Conservation (phyloP, 2,797 vertebrate genomes). For the Pipistrellus pipistrellus region DNA sequence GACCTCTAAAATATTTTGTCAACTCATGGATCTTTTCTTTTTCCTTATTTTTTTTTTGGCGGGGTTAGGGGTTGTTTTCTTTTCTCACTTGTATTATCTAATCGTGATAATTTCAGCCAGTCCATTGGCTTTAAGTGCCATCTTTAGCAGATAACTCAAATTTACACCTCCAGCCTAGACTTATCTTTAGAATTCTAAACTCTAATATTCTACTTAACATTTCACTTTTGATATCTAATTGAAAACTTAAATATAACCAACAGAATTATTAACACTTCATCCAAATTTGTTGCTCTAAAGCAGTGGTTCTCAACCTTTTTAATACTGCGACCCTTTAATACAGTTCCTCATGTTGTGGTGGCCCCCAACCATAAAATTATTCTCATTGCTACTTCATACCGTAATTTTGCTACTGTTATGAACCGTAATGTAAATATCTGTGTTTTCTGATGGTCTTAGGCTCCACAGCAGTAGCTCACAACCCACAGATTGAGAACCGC, state of each 20-base stretch:
- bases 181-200: slow-evolving; percentile 35
- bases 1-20: slow-evolving; percentile 30
- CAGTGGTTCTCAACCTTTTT: no score
- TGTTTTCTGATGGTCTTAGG: no score
- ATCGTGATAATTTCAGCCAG: slow-evolving; percentile 26
- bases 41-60: not conserved
- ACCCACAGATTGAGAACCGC: no score
- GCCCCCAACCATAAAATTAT: no score
- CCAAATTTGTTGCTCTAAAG: not conserved
- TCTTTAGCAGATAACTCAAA: slow-evolving; percentile 39
- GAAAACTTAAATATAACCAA: slow-evolving; percentile 11
- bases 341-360: no score
- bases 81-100: slow-evolving; percentile 26
- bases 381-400: no score
- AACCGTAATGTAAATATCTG: no score
- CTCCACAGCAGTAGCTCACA: no score
- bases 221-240: slow-evolving; percentile 20
- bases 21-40: not conserved
- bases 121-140: not conserved
- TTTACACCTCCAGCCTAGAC: slow-evolving; percentile 8
- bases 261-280: slow-evolving; percentile 3
- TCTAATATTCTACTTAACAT: slow-evolving; percentile 28
- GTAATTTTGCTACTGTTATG: no score
- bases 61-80: not conserved
- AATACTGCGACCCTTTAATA: no score